A percentile compares a stretch with the other conserved stretches of the same genome.
These are phyloP conservation scores for Scaptomyza hsui DNA, from an alignment of 1,140 invertebrate genomes.

Conservation along the genomic window DNA sequence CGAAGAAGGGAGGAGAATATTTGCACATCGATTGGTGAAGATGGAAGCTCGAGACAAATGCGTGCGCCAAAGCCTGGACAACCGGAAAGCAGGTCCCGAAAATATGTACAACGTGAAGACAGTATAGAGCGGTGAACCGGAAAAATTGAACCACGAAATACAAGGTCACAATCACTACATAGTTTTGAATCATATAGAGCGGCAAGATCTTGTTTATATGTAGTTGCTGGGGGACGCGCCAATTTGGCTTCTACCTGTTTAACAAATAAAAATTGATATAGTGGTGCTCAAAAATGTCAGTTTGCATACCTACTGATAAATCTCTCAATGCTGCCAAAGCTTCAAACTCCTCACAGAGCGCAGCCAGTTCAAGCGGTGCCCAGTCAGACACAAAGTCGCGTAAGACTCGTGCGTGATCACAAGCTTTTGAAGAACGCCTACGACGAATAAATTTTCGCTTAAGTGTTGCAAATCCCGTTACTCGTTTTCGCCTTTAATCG, in stretches of 20 bases:
- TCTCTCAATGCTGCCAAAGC: conserved; percentile 94
- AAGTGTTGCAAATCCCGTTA: conserved; percentile 92
- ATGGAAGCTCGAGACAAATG: conserved; percentile 91
- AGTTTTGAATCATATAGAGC: conserved; percentile 92
- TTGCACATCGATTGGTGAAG: conserved; percentile 91
- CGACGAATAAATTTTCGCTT: conserved; percentile 92
- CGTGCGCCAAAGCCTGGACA: conserved; percentile 91
- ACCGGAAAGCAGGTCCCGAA: conserved; percentile 90
- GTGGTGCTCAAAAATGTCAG: background rate
- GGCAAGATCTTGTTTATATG: conserved; percentile 93
- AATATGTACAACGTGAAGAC: conserved; percentile 94
- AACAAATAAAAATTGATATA: conserved; percentile 71
- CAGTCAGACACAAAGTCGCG: conserved; percentile 93
- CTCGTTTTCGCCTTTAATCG: conserved; percentile 89
- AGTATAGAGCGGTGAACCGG: conserved; percentile 95
- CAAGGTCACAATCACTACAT: conserved; percentile 95
- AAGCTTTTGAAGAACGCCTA: conserved; percentile 91
- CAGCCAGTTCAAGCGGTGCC: conserved; percentile 92
- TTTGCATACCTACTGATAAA: conserved; percentile 85
- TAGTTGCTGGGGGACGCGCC: conserved; percentile 93
- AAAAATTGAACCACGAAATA: conserved; percentile 94
- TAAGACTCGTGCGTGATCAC: conserved; percentile 94
- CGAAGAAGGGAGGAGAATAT: conserved; percentile 93
- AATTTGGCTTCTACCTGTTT: conserved; percentile 92
- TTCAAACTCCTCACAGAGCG: conserved; percentile 95